These are phyloP conservation scores for Meda fulgida DNA, from an alignment of 2,797 vertebrate species.

Conservation along the genomic window DNA sequence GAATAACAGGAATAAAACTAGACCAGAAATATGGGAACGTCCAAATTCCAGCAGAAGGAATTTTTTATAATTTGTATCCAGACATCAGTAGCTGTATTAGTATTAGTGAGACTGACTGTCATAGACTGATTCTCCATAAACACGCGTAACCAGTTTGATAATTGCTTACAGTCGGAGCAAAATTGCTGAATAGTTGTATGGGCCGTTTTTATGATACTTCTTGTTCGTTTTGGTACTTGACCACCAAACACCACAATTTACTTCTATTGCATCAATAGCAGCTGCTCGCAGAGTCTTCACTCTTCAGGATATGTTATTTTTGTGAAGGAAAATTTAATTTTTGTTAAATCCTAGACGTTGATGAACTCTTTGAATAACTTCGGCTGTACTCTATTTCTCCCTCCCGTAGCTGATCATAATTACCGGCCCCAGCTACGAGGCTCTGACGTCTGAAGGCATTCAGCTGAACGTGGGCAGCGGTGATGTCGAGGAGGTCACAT, in stretches of 20 bases:
- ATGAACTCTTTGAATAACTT: neutral
- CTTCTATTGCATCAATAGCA: neutral
- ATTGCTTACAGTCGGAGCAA: too few relatives aligned
- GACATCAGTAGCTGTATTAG: too few relatives aligned
- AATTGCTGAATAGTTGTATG: neutral
- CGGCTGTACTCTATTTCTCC: neutral
- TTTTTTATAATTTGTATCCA: too few relatives aligned
- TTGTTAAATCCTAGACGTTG: neutral
- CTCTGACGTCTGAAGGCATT: constrained; percentile 85
- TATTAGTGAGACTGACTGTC: too few relatives aligned
- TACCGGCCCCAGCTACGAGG: constrained; percentile 86
- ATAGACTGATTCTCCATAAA: too few relatives aligned
- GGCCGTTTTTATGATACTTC: neutral
- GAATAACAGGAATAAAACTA: too few relatives aligned
- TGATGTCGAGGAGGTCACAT: constrained; percentile 82
- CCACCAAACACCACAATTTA: neutral
- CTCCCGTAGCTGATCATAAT: constrained; percentile 86
- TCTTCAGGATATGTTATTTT: neutral
- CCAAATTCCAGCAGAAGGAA: too few relatives aligned
- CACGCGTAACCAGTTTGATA: too few relatives aligned
- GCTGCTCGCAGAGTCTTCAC: neutral
- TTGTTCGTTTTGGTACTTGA: neutral
- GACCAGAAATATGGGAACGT: too few relatives aligned
- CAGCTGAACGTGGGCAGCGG: constrained; percentile 81
- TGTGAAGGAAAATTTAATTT: too few relatives aligned